These are phyloP conservation scores for Melikaiella ostensackeni DNA, from an alignment of 2,888 invertebrate species.

Conservation along the genomic window DNA sequence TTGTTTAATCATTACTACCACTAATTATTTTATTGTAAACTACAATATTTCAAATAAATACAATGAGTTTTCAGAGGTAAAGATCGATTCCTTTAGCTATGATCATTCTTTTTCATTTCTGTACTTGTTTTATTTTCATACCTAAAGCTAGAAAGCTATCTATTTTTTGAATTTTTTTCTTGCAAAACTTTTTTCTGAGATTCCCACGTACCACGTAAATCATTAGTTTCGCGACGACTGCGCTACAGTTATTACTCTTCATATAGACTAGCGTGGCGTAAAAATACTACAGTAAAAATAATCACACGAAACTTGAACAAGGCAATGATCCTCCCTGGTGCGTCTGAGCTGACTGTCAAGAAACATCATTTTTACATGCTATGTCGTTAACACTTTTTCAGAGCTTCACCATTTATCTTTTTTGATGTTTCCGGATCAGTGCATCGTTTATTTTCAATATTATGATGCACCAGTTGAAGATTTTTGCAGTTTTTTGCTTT, in stretches of 20 bases:
- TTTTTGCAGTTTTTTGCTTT: slow-evolving; percentile 1
- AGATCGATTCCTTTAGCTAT: no score
- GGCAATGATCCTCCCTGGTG: slow-evolving; percentile 54
- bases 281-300: slow-evolving; percentile 66
- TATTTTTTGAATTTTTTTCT: neutral
- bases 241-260: slow-evolving; percentile 40
- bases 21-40: no score
- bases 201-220: neutral
- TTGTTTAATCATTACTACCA: neutral
- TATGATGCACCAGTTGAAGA: slow-evolving; percentile 12
- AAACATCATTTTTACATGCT: slow-evolving; percentile 28
- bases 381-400: slow-evolving; percentile 17
- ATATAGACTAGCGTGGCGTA: slow-evolving; percentile 47
- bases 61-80: no score
- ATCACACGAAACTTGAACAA: slow-evolving; percentile 55
- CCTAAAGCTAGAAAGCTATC: neutral
- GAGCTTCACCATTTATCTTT: slow-evolving; percentile 40
- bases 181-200: neutral
- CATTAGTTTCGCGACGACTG: neutral
- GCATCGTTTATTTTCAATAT: slow-evolving; percentile 24
- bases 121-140: neutral
- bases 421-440: slow-evolving; percentile 39
- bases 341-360: slow-evolving; percentile 50
- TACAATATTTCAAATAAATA: no score
- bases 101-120: neutral